Evolutionary conservation across 2,888 invertebrate species (phyloP), one percentile per base, ranked within the genome.

Genomic region (Nasonia oneida): DNA sequence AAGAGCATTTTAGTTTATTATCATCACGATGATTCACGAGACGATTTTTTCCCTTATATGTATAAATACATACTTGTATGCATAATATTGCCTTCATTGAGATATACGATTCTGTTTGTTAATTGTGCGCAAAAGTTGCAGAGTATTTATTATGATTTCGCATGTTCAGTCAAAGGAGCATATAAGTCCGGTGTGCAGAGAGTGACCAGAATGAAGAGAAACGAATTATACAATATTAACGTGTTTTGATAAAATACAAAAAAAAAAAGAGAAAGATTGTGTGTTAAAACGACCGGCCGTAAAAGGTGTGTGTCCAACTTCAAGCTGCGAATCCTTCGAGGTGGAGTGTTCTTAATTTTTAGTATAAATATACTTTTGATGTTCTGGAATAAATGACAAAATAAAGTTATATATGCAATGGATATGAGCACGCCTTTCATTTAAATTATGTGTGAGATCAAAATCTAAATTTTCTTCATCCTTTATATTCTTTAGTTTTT

Each of bases 121-220:
- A 73, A 37, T 33, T 6, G 70, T 67, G 78, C 33, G 23, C n/a
- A 61, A n/a, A 67, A 67, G 29, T 67, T 33, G 67, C 67, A 47
- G 57, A 80, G 78, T 85, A 81, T 81, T 47, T 88, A 39, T 71
- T 83, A 57, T 61, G 15, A 42, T 37, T 78, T 39, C 39, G 79
- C 86, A 86, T 85, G 87, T 89, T 88, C 86, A 88, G 53, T 88
- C 85, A 76, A 64, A 79, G 78, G 81, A 83, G 77, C 74, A 79
- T 84, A 75, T 81, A 73, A 73, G 73, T 73, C 47, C 70, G 80
- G 76, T 78, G 73, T 82, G 86, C 87, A 87, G 87, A 88, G 83
- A 89, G 81, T 87, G 87, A 88, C 87, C 84, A 84, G 86, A 84
- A 88, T 87, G 87, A 87, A 85, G 87, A 87, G 81, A 88, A 87